Base-by-base conservation (phyloP, 2,113 vertebrate genomes). In the Amblyornis subalaris region DNA sequence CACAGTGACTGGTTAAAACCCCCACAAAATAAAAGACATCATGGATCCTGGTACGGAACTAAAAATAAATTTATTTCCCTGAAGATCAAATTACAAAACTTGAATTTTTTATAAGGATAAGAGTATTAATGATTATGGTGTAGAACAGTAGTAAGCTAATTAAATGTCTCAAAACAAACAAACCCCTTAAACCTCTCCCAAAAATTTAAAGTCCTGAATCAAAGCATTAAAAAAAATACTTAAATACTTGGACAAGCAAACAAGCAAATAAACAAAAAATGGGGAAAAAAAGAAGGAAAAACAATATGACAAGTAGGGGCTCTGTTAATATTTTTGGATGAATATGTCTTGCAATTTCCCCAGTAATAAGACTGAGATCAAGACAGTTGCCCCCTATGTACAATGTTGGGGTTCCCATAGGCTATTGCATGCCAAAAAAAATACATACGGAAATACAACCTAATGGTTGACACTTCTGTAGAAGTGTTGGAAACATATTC, bases 301-400 rank as follows among this genome's bases (percentile, higher is more conserved):
- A 0, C 20, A 50, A 4, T n/a, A 36, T 18, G 14, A 35, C 10
- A 47, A 55, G 2, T 18, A 25, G 29, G 70, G 6, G 1, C 1
- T 81, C 6, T 64, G 14, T 29, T 74, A 40, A 11, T 36, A 3
- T 7, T 65, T 90, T 74, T 69, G 18, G 13, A 58, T 3, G 3
- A 64, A 40, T 26, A 21, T 14, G 1, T 79, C 6, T 21, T n/a
- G 14, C 9, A 45, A 5, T 40, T 85, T 71, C 18, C 44, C 19
- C 11, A 28, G 3, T 10, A 54, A 9, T n/a, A 66, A 48, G 22
- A 36, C 10, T 31, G 23, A 54, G 6, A 40, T 31, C 47, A 45
- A 14, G 36, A n/a, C 31, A 58, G 10, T 12, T 35, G 7, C 6
- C 11, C 44, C 4, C 1, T 42, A 3, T 12, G 3, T 42, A 10